Base-by-base conservation (phyloP, 2,797 vertebrate genomes). In the Spea hammondii region DNA sequence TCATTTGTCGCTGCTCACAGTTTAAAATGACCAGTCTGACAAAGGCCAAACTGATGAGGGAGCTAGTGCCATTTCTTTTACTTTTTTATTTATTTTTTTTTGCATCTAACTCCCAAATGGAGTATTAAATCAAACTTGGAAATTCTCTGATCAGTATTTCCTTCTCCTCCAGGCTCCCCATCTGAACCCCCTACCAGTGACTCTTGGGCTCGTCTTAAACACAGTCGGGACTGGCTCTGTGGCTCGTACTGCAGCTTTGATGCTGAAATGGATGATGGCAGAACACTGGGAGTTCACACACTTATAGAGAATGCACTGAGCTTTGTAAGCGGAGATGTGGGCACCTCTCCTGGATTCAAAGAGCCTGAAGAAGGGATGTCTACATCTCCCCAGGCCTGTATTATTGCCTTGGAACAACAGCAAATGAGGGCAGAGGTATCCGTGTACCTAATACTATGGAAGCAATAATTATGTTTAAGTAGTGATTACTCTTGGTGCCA, bases 331-430 rank as follows among this genome's bases (percentile, higher is more conserved):
- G 96, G 96, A 1, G 96, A 98, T 76, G 93, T 99, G 83, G 96
- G 95, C 55, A 94, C 91, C 82, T 89, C 93, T 0, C 94, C 97
- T 0, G 96, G 93, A 65, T 98, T 99, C 89, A 99, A 96, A 86
- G 97, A 98, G 72, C 96, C 96, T 0, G 97, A 98, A 65, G 97
- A 99, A 86, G 94, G 90, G 54, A 96, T 98, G 95, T 98, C 95
- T 73, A 98, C 95, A 75, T 96, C 94, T 85, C 97, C 97, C 0
- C 97, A 99, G 86, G 97, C 95, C 0, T 95, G 92, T 4, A 82
- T 96, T 77, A 89, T 96, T 86, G 96, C 97, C 72, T 97, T 99
- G 96, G 97, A 97, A 75, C 96, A 98, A 87, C 97, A 99, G 81
- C 97, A 99, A 86, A 88, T 92, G 87, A 88, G 97, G 74, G 97